These are phyloP conservation scores for Epizoanthus ramosus DNA, from an alignment of 92 coral and sea anemone species.

Conservation along the genomic window DNA sequence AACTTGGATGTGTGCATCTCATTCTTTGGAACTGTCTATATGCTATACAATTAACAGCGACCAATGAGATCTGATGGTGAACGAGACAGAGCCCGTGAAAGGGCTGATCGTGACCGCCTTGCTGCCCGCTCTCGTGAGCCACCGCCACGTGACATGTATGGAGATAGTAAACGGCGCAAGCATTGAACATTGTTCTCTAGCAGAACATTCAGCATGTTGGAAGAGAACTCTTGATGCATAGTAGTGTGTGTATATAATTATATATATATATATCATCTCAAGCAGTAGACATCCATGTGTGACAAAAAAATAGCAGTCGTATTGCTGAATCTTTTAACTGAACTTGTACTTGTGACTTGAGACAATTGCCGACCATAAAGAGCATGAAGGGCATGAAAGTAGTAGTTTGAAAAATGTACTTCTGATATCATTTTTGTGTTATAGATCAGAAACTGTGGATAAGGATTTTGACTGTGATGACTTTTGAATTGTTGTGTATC, in stretches of 20 bases:
- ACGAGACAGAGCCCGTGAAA: slow-evolving; percentile 84
- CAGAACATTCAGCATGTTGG: neutral
- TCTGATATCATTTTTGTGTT: too few relatives aligned
- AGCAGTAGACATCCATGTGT: neutral
- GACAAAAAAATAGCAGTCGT: too few relatives aligned
- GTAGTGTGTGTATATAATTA: neutral
- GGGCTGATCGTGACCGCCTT: slow-evolving; percentile 91
- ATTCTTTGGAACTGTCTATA: slow-evolving; percentile 11
- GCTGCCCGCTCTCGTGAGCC: slow-evolving; percentile 91
- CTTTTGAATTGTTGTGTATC: too few relatives aligned
- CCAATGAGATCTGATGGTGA: slow-evolving; percentile 83
- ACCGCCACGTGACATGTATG: slow-evolving; percentile 72
- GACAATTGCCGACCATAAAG: too few relatives aligned
- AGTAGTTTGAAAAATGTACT: too few relatives aligned
- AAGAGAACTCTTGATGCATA: neutral
- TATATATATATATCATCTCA: too few relatives aligned
- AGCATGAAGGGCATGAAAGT: too few relatives aligned
- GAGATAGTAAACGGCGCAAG: slow-evolving; percentile 84
- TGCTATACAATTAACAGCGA: slow-evolving; percentile 62
- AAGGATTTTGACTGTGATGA: too few relatives aligned
- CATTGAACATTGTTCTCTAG: slow-evolving; percentile 44
- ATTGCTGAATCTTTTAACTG: too few relatives aligned
- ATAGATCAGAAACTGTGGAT: too few relatives aligned
- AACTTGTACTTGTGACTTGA: too few relatives aligned
- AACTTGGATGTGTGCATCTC: slow-evolving; percentile 55